Conservation (phyloP, 2,888 invertebrate species). For the Tubiluchus corallicola region DNA sequence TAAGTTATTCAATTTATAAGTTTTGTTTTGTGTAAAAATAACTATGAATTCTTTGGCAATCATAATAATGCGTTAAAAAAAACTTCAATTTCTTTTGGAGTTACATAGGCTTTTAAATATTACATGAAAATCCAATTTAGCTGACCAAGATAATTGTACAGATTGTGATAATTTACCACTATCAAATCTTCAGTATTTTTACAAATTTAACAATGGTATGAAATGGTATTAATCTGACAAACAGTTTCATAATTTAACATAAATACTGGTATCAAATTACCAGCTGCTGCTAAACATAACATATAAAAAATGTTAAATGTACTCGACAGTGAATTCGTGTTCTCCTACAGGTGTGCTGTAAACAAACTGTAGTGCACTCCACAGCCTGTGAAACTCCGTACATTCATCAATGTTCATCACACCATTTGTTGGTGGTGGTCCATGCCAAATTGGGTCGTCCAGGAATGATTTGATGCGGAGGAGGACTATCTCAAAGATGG, state of each 20-base stretch:
- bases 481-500: constrained; percentile 87
- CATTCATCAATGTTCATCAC: constrained; percentile 93
- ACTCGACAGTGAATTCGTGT: constrained; percentile 91
- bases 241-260: constrained; percentile 4
- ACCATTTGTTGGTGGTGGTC: constrained; percentile 69
- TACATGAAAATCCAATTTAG: too few species aligned
- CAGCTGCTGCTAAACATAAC: neutral
- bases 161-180: too few species aligned
- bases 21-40: too few species aligned
- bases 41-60: too few species aligned
- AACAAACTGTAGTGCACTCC: constrained; percentile 95
- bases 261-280: neutral
- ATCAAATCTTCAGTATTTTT: too few species aligned
- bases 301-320: constrained; percentile 30
- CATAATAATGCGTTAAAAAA: too few species aligned
- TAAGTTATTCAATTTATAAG: too few species aligned
- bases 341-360: constrained; percentile 92
- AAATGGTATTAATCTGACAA: neutral
- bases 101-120: too few species aligned
- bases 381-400: constrained; percentile 77
- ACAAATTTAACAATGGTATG: too few species aligned
- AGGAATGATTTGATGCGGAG: constrained; percentile 66
- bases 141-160: too few species aligned
- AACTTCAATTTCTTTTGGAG: too few species aligned
- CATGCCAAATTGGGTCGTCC: constrained; percentile 67